Conservation (phyloP, 2,113 vertebrate species). For the Coracopsis vasa region DNA sequence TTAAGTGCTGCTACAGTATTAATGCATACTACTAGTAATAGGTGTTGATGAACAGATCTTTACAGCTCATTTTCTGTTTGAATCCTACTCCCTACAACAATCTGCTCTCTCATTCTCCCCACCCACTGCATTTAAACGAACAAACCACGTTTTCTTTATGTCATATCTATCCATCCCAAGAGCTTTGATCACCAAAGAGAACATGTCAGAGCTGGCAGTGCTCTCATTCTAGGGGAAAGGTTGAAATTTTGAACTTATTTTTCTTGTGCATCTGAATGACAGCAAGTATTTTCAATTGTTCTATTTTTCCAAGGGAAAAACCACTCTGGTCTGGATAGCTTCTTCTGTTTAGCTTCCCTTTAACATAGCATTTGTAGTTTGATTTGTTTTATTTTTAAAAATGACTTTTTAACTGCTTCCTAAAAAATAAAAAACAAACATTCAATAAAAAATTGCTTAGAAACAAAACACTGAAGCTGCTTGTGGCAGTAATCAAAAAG, state of each 20-base stretch:
- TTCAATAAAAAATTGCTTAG: background rate
- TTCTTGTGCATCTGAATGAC: background rate
- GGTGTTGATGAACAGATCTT: background rate
- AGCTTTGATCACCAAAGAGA: constrained; percentile 53
- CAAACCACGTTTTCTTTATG: constrained; percentile 55
- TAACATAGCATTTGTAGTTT: background rate
- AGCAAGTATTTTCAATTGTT: background rate
- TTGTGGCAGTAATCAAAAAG: background rate
- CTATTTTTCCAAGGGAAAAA: background rate
- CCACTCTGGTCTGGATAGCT: background rate
- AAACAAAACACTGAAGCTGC: background rate
- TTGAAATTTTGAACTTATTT: constrained; percentile 32
- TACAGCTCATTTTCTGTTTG: background rate
- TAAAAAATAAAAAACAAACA: background rate
- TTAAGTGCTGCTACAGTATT: background rate
- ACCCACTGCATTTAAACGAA: constrained; percentile 57
- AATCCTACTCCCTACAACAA: background rate
- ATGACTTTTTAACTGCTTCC: background rate
- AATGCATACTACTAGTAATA: background rate
- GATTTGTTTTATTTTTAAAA: background rate
- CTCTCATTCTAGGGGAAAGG: constrained; percentile 6
- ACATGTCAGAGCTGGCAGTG: background rate
- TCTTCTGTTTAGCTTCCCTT: background rate
- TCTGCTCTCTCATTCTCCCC: constrained; percentile 17
- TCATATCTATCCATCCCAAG: constrained; percentile 7